A percentile compares a stretch with the other conserved stretches of the same genome.
phyloP scores from a whole-genome alignment of 2,113 vertebrate genomes.

The Rissa tridactyla region DNA sequence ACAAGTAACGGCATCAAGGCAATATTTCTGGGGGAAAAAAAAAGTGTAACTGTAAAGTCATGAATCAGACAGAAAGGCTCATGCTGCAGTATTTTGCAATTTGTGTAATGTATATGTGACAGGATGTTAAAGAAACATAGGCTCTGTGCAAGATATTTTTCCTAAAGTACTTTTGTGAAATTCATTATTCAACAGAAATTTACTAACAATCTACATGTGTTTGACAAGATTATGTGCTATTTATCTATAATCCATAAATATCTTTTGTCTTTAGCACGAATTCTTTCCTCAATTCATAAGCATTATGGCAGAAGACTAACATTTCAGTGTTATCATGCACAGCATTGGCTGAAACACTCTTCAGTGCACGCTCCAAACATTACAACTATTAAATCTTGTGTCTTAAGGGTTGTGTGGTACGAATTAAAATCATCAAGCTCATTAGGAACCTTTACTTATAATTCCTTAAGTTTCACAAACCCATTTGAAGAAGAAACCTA shows the following conservation, averaged over 20 bases:
- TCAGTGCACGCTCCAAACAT: neutral
- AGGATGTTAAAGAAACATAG: neutral
- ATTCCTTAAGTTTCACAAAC: neutral
- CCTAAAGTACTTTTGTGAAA: slow-evolving; percentile 12
- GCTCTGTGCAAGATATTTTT: neutral
- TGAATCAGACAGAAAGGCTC: neutral
- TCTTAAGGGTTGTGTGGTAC: neutral
- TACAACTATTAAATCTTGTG: neutral
- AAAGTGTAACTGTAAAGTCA: neutral
- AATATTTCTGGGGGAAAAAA: neutral
- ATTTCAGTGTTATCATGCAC: neutral
- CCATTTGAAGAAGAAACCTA: neutral
- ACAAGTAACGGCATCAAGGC: neutral
- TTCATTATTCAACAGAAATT: slow-evolving; percentile 13
- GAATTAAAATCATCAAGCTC: neutral
- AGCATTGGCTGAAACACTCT: neutral
- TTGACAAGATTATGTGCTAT: slow-evolving; percentile 1
- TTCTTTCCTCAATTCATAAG: neutral
- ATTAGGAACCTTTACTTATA: neutral
- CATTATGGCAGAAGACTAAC: neutral
- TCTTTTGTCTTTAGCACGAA: neutral
- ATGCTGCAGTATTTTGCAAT: neutral
- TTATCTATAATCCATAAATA: slow-evolving; percentile 29
- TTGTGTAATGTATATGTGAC: neutral
- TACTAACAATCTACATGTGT: neutral